Conservation (phyloP, 2,797 vertebrate genomes). For the Crenichthys baileyi region DNA sequence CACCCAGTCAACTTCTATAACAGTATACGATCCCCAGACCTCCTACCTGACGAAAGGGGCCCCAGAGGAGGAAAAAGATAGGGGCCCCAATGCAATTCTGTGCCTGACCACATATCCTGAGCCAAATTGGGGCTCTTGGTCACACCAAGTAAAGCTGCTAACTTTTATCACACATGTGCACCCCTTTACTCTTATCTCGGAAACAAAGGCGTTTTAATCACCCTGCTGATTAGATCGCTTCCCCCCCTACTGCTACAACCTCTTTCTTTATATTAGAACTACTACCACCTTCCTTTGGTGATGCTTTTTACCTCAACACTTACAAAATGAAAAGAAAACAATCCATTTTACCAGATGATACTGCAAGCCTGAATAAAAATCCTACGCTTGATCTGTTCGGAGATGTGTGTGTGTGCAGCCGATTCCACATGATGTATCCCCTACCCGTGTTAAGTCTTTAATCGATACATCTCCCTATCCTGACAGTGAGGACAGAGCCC, state of each 20-base stretch:
- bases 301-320: neutral
- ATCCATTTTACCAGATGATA: conserved; percentile 51
- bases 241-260: conserved; percentile 52
- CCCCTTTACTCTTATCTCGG: conserved; percentile 68
- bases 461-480: conserved; percentile 84
- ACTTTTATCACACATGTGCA: conserved; percentile 61
- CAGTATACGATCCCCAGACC: conserved; percentile 60
- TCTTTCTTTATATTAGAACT: conserved; percentile 57
- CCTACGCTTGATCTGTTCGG: conserved; percentile 48
- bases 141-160: conserved; percentile 53
- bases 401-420: conserved; percentile 37
- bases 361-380: conserved; percentile 37
- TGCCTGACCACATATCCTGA: conserved; percentile 40
- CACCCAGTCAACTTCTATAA: conserved; percentile 45
- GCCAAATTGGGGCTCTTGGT: conserved; percentile 58
- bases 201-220: conserved; percentile 60
- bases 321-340: conserved; percentile 12
- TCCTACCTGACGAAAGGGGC: conserved; percentile 61
- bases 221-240: conserved; percentile 58
- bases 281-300: neutral
- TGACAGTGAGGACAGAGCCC: conserved; percentile 82
- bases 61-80: conserved; percentile 65
- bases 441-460: conserved; percentile 83
- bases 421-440: conserved; percentile 76
- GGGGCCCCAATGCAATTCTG: conserved; percentile 28